These are phyloP conservation scores for Neolamprologus sp. DNA, from an alignment of 2,113 vertebrate species.

Conservation along the genomic window DNA sequence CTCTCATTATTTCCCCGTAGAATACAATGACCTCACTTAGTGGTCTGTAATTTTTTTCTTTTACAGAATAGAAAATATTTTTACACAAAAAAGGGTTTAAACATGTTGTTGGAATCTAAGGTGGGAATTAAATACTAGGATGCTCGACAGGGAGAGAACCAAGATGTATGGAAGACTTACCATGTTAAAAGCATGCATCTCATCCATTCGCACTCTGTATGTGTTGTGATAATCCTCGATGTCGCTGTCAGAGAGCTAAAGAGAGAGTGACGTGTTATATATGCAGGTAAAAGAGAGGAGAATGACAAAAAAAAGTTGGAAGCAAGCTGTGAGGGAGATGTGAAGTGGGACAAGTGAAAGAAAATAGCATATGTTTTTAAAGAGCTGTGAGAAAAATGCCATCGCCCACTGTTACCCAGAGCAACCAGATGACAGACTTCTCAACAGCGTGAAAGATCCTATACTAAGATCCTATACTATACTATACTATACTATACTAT, in stretches of 20 bases:
- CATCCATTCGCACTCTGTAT: constrained; percentile 78
- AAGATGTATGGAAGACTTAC: constrained; percentile 56
- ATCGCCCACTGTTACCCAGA: neutral
- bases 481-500: neutral
- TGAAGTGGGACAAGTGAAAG: neutral
- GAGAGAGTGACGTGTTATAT: neutral
- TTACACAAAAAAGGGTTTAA: neutral
- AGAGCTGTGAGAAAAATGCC: neutral
- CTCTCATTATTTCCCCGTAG: neutral
- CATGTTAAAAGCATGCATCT: constrained; percentile 94
- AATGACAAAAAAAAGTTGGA: neutral
- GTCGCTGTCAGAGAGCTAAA: constrained; percentile 70
- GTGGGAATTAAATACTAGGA: neutral
- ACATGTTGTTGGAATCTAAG: neutral
- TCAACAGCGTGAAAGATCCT: neutral
- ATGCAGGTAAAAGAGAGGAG: neutral
- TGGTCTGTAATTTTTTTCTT: neutral
- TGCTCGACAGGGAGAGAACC: neutral
- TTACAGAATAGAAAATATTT: neutral
- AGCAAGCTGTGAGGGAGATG: neutral
- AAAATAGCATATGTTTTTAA: neutral
- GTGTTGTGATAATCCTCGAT: constrained; percentile 83
- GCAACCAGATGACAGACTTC: neutral
- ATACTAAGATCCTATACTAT: neutral
- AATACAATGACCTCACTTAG: constrained; percentile 2